Evolutionary conservation across 2,797 vertebrate genomes (phyloP).

Genomic region (Meriones psammophilus): DNA sequence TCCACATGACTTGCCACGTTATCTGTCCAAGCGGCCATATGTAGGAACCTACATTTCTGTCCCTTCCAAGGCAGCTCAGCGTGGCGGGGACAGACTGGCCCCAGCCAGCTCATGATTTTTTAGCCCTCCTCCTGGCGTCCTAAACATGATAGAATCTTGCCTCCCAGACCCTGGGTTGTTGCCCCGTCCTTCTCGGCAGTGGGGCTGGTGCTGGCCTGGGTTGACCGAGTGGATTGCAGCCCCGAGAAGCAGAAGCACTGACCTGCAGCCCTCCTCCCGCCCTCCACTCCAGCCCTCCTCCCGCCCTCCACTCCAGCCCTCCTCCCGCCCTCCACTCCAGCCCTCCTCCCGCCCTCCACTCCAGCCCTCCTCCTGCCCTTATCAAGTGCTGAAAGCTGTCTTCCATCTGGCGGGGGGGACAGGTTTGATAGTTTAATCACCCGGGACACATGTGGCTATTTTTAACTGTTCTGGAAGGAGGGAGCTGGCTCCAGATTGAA

Average conservation of each 20-base stretch:
- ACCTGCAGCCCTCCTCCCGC: constrained; percentile 33
- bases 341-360: neutral
- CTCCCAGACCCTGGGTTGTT: constrained; percentile 43
- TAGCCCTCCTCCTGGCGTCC: constrained; percentile 35
- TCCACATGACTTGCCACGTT: neutral
- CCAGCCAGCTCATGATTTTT: neutral
- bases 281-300: constrained; percentile 12
- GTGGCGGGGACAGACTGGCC: constrained; percentile 33
- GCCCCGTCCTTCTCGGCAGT: constrained; percentile 17
- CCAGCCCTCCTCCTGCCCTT: constrained; percentile 46
- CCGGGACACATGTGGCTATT: constrained; percentile 82
- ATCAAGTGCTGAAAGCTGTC: constrained; percentile 69
- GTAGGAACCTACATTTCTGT: constrained; percentile 24
- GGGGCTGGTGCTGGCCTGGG: neutral
- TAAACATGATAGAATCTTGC: constrained; percentile 24
- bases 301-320: constrained; percentile 42
- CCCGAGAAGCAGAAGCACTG: constrained; percentile 45
- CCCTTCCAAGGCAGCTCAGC: constrained; percentile 51
- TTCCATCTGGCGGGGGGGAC: constrained; percentile 80
- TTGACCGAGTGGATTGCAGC: neutral
- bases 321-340: constrained; percentile 44
- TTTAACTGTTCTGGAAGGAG: constrained; percentile 80
- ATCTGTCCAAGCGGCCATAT: neutral
- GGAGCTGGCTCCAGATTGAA: constrained; percentile 73
- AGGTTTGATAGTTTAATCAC: constrained; percentile 85